Conservation (phyloP, 2,113 vertebrate genomes). For the Hepsetus odoe region DNA sequence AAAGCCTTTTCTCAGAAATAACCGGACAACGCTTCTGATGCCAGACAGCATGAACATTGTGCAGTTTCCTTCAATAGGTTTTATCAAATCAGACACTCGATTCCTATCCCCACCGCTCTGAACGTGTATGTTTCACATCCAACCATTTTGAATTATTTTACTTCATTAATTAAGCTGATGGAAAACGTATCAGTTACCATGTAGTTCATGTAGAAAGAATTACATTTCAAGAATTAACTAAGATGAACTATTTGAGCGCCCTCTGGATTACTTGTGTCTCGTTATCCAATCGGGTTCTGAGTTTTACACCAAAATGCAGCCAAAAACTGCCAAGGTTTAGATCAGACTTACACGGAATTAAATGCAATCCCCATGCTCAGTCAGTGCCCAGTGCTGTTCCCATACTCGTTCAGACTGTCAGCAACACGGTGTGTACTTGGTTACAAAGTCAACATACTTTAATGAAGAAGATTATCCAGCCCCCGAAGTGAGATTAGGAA, state of each 20-base stretch:
- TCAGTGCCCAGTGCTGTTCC: neutral
- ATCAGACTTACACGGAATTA: neutral
- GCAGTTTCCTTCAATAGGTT: no score
- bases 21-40: no score
- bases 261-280: neutral
- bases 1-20: no score
- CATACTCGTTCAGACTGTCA: neutral
- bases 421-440: neutral
- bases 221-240: no score
- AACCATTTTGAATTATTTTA: neutral
- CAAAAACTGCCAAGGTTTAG: neutral
- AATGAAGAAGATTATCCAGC: neutral
- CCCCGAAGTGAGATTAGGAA: neutral
- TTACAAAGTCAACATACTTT: neutral
- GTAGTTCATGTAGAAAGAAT: neutral
- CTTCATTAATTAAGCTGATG: no score
- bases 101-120: no score
- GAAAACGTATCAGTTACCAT: no score
- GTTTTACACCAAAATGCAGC: neutral
- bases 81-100: no score
- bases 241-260: neutral
- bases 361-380: neutral
- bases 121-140: neutral
- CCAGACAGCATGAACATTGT: no score
- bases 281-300: neutral